Base-by-base conservation (phyloP, 1,140 invertebrate genomes). In the Maniola jurtina region DNA sequence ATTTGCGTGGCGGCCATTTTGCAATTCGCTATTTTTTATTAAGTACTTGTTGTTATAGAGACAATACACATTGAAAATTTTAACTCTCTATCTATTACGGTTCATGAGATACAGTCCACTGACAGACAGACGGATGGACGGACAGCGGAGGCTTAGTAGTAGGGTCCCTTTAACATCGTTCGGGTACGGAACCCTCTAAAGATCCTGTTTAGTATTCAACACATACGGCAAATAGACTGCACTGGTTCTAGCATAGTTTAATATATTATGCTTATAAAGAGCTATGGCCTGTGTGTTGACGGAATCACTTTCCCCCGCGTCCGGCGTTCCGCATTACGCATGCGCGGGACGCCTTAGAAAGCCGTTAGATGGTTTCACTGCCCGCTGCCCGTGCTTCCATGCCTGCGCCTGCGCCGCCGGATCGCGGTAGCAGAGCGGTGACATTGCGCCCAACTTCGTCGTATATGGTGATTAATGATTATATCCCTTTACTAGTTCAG, bases 301-400 rank as follows among this genome's bases (percentile, higher is more conserved):
- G 42, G 42, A 45, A 45, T n/a, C 42, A 45, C 42, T 45, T 45
- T 45, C 42, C 42, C 42, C 42, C 10, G 42, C 13, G 42, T 45
- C 42, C 42, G 42, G 42, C 1, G 42, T 45, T 45, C 42, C 42
- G 42, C 42, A 45, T 45, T 45, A 45, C 42, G 42, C 42, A 45
- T 45, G 42, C 42, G 42, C 42, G 42, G 42, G 42, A 45, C 42
- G 42, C 42, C 42, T 45, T 45, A 45, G 42, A 45, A 45, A 45
- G 42, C 42, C 42, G 42, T 45, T 45, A 45, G 42, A 45, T 45
- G 42, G 42, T 45, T 45, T 45, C 42, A 45, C 42, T 45, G 42
- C 6, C 11, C n/a, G 10, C 40, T 11, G 10, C 42, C 42, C 11
- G 0, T 11, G 42, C 42, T 25, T 25, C 25, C 25, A 25, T 25